Evolutionary conservation across 2,113 vertebrate genomes (phyloP), one percentile per base, ranked within the genome.

Genomic region (Picathartes gymnocephalus): DNA sequence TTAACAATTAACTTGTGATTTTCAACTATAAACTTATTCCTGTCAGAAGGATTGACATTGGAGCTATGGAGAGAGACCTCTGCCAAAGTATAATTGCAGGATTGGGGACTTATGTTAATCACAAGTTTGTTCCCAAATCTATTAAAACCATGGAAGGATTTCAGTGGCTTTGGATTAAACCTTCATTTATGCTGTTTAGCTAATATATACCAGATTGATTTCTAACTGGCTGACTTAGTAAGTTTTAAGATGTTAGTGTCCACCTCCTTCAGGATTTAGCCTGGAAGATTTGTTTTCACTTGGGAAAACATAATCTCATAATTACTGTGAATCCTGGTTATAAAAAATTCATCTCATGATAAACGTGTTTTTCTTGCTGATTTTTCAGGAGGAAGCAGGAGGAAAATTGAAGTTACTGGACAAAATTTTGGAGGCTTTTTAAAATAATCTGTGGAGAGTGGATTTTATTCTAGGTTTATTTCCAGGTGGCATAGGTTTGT

Each of bases 81-180:
- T 90, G 88, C 71, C 86, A 88, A 88, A 57, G 37, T 31, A 4
- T 81, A 95, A 91, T n/a, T 85, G 66, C 66, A 90, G 79, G 42
- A 86, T 0, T 62, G 64, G 39, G 33, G 60, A 37, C 2, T 94
- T 88, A 42, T 0, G 20, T 76, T 88, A 81, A 72, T 78, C 40
- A 77, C 30, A 83, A 86, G 19, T 47, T 60, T 73, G 39, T 37
- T 92, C 61, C 56, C 64, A 92, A 70, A 86, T 77, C 30, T 20
- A 7, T 23, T 58, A 48, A 68, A 93, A 27, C 20, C 40, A 60
- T 48, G 30, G 68, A 70, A 90, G 61, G 51, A 90, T 35, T 50
- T 77, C 69, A 22, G 30, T 33, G n/a, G 42, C 24, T 88, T 95
- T 84, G 72, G 50, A 77, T 84, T 83, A 91, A 45, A 44, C 35